Base-by-base conservation (phyloP, 1,140 invertebrate species). In the Hypsibius dujardini region DNA sequence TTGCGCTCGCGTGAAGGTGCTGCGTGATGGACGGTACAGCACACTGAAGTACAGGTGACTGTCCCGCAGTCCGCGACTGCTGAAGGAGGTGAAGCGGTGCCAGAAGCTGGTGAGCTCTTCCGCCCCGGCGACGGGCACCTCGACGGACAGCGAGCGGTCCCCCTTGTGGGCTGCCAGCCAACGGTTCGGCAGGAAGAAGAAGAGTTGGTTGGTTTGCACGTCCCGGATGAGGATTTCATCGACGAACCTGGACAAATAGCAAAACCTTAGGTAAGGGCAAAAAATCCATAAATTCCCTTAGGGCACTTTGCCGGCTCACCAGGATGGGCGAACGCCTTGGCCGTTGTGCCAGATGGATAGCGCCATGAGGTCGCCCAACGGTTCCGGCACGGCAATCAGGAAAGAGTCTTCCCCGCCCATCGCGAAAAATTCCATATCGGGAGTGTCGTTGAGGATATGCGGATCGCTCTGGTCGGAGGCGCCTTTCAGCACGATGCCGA, bases 1-100 rank as follows among this genome's bases (percentile, higher is more conserved):
- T 72, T 81, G 77, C 2, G 73, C 75, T 2, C 79, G 76, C 3
- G 76, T 78, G 74, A 80, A 80, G 2, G 75, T 75, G 72, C 78
- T 79, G 72, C 78, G 76, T 0, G 77, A 74, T 2, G 80, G 80
- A 70, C 77, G 74, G 1, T 77, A 77, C 2, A 79, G 67, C 15
- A 79, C 69, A 0, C 79, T 80, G 47, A 75, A 72, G 79, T 79
- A 80, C 7, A 67, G 67, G 67, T 59, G 67, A 42, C 47, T 28
- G 46, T 70, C 70, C 70, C 70, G 7, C 3, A 70, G 7, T 14
- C 70, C 47, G 40, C 67, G 7, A 3, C 7, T 46, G 3, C 3
- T 47, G 75, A 76, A 74, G 7, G 74, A 70, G 46, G 72, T 74
- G 69, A 77, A 76, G 42, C 77, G 71, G 62, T 77, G 74, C n/a